Evolutionary conservation across 2,888 invertebrate genomes (phyloP), one percentile per base, ranked within the genome.

Genomic region (Ametastegia equiseti): DNA sequence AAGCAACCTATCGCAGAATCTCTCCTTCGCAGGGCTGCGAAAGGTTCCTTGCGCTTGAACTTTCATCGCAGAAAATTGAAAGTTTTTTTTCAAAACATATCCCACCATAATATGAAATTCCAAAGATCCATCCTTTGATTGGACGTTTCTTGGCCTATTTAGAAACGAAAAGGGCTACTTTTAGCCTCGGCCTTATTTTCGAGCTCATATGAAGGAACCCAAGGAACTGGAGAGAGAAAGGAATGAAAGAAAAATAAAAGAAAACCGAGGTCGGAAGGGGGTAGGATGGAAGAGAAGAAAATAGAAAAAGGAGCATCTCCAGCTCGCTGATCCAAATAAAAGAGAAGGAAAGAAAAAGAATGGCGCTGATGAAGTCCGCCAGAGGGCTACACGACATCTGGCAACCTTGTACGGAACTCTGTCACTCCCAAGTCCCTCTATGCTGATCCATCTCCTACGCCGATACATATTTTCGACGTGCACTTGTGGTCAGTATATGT

Each of bases 331-430:
- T 6, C n/a, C 7, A 6, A 30, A 9, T 27, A 47, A 11, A 9
- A 65, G 33, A 36, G n/a, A 36, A 65, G 42, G n/a, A 69, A 42
- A 23, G 47, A 27, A 50, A 45, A 39, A n/a, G 9, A 11, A 75
- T 19, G 7, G 54, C 39, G 9, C 33, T 67, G 39, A 39, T 39
- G 65, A 67, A 39, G 19, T 0, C n/a, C 36, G 39, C 54, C 54
- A 33, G 13, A 27, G 11, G 54, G 50, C 36, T 42, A 27, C 30
- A 42, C 39, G 13, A 36, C 75, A 75, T 75, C 73, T 50, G 73
- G 75, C 54, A 75, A 75, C 75, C 75, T 75, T 54, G 75, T 33
- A 54, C 33, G 54, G 23, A 42, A 57, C 54, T 54, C 54, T 75
- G 54, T 15, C 23, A 54, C 75, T 75, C 36, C 54, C 54, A 19